These are phyloP conservation scores for Alcedo quadribrachys DNA, from an alignment of 2,797 vertebrate genomes.

Conservation along the genomic window DNA sequence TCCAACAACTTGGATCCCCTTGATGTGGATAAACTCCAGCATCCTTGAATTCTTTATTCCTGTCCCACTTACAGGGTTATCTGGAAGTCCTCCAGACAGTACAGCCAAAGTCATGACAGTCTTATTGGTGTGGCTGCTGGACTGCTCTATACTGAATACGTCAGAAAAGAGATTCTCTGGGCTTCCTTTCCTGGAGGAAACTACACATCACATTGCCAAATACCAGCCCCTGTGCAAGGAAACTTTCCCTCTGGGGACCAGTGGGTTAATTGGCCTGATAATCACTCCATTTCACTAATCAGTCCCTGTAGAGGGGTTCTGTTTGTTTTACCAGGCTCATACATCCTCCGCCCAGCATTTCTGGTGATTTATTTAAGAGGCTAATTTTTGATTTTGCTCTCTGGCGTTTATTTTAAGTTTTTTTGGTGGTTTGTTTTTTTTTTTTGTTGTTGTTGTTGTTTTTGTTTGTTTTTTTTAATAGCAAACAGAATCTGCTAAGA, in stretches of 20 bases:
- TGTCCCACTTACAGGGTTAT: not conserved
- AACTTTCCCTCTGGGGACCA: constrained; percentile 11
- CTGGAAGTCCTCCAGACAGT: not conserved
- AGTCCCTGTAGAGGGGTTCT: constrained; percentile 50
- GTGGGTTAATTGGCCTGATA: constrained; percentile 62
- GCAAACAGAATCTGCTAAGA: not conserved
- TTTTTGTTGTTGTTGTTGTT: not conserved
- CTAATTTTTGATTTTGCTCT: constrained; percentile 22
- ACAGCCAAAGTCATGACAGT: not conserved
- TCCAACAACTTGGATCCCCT: not conserved
- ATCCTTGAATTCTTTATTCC: not conserved
- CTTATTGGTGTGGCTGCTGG: not conserved
- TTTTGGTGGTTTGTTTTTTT: not conserved
- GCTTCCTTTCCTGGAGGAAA: not conserved
- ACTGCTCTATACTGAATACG: not conserved
- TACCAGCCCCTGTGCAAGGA: not conserved
- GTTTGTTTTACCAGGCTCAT: constrained; percentile 34
- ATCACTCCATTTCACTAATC: constrained; percentile 54
- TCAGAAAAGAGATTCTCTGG: not conserved
- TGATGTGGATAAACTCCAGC: not conserved
- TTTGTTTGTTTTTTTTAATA: not conserved
- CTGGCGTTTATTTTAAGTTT: not conserved
- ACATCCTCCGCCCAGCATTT: not conserved
- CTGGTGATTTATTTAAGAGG: constrained; percentile 39
- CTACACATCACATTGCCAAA: not conserved